Evolutionary conservation across 1,140 invertebrate genomes (phyloP).

Genomic region (Amphibalanus amphitrite): DNA sequence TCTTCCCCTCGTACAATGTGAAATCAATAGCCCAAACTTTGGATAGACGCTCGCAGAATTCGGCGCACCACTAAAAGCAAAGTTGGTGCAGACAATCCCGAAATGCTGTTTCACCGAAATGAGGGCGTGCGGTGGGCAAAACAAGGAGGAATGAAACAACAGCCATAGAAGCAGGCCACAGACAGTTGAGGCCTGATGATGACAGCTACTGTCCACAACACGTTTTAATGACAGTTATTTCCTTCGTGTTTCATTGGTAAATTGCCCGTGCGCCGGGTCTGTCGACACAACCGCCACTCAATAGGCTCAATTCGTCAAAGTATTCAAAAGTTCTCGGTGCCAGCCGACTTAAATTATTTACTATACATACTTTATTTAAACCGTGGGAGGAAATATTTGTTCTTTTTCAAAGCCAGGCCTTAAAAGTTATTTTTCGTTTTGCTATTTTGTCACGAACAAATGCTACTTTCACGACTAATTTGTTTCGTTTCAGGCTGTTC

Average conservation of each 20-base stretch:
- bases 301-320: too few relatives aligned
- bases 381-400: too few relatives aligned
- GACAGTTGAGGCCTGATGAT: neutral
- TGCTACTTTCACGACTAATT: too few relatives aligned
- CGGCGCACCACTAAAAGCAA: neutral
- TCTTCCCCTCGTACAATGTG: neutral
- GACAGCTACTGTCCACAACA: neutral
- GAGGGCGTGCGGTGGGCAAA: neutral
- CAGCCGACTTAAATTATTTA: too few relatives aligned
- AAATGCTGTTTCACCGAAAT: neutral
- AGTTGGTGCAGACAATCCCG: neutral
- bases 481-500: conserved; percentile 52
- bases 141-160: too few relatives aligned
- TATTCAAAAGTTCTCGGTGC: too few relatives aligned
- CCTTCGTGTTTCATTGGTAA: neutral
- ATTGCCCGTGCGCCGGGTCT: neutral
- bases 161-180: too few relatives aligned
- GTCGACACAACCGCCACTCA: too few relatives aligned
- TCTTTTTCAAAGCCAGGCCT: too few relatives aligned
- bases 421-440: too few relatives aligned
- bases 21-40: neutral
- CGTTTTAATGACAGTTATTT: neutral
- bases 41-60: neutral
- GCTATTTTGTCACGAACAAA: too few relatives aligned
- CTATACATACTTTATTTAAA: too few relatives aligned